Conservation (phyloP, 2,113 vertebrate species). For the Verasper variegatus region DNA sequence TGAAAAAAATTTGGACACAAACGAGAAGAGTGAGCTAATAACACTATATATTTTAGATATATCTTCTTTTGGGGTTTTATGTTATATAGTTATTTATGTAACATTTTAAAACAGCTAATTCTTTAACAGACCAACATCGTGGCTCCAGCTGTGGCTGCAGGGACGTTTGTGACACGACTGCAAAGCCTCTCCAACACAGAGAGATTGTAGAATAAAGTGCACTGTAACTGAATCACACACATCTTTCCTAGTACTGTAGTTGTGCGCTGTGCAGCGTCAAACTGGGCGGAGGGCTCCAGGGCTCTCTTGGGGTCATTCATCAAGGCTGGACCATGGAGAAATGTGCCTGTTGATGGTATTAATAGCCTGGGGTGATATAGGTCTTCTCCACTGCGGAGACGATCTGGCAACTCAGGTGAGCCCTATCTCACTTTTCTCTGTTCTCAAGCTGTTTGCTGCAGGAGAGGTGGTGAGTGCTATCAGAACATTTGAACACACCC, state of each 20-base stretch:
- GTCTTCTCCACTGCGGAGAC: conserved; percentile 51
- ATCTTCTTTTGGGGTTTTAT: conserved; percentile 14
- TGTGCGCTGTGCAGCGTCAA: conserved; percentile 69
- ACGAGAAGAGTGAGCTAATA: conserved; percentile 22
- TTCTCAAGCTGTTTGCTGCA: conserved; percentile 8
- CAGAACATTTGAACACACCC: conserved; percentile 22
- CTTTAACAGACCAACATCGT: neutral
- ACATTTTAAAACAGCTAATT: conserved; percentile 13
- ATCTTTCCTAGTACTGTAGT: conserved; percentile 52
- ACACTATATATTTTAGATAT: neutral
- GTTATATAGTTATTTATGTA: neutral
- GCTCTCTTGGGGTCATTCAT: conserved; percentile 58
- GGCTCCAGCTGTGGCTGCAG: conserved; percentile 18
- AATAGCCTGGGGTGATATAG: conserved; percentile 63
- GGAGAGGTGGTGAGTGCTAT: conserved; percentile 2
- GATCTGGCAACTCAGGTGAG: conserved; percentile 55
- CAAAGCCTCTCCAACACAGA: conserved; percentile 35
- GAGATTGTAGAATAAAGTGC: conserved; percentile 77
- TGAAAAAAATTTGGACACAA: conserved; percentile 15
- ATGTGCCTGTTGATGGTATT: conserved; percentile 56
- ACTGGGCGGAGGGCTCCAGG: conserved; percentile 45
- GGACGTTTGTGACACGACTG: conserved; percentile 31
- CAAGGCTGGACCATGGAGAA: conserved; percentile 43
- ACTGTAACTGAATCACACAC: conserved; percentile 60
- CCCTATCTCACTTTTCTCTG: conserved; percentile 29